Evolutionary conservation across 2,797 vertebrate genomes (phyloP).

Genomic region (Hoplostethus atlanticus): DNA sequence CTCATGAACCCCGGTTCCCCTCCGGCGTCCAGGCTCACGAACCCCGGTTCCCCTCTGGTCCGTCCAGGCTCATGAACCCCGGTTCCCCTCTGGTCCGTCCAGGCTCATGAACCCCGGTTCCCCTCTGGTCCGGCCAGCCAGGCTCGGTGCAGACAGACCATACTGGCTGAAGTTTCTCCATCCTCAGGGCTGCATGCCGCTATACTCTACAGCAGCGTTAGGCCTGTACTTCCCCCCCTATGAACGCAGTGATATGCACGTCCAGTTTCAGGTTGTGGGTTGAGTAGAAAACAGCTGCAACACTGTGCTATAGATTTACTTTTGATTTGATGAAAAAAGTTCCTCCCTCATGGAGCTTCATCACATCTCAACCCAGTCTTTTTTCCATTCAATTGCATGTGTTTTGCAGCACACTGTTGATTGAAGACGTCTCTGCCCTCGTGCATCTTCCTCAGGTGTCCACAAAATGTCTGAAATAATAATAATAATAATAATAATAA

Average conservation of each 20-base stretch:
- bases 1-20: conserved; percentile 57
- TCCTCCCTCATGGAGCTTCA: background rate
- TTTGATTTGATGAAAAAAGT: background rate
- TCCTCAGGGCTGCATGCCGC: conserved; percentile 9
- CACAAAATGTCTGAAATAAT: too few species aligned
- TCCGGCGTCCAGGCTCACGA: conserved; percentile 48
- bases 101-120: conserved; percentile 50
- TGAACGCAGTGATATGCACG: background rate
- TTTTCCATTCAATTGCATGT: background rate
- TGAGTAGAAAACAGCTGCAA: background rate
- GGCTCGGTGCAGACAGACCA: conserved; percentile 26
- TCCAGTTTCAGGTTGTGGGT: background rate
- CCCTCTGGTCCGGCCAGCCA: conserved; percentile 31
- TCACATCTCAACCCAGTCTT: too few species aligned
- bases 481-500: too few species aligned
- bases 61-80: conserved; percentile 50
- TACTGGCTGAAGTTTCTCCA: conserved; percentile 42
- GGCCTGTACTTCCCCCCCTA: background rate
- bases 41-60: conserved; percentile 53
- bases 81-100: conserved; percentile 52
- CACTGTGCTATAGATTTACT: background rate
- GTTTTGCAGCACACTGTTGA: background rate
- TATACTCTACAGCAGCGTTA: conserved; percentile 2
- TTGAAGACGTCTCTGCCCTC: too few species aligned
- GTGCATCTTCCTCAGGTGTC: too few species aligned